Conservation (phyloP, 2,113 vertebrate genomes). For the Ctenodactylus gundi region DNA sequence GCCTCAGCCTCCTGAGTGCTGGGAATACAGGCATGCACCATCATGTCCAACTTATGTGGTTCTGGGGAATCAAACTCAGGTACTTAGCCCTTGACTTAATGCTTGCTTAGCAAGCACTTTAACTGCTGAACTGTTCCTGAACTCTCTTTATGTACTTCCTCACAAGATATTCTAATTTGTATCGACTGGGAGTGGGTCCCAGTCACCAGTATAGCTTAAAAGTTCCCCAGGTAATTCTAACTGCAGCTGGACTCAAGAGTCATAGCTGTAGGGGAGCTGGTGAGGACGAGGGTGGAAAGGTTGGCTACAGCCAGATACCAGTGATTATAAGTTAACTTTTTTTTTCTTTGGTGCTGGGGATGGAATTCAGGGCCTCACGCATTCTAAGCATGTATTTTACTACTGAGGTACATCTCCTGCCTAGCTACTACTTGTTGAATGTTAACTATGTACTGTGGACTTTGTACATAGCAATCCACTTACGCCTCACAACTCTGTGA, state of each 20-base stretch:
- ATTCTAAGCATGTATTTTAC: background rate
- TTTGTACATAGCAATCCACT: background rate
- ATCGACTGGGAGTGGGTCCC: background rate
- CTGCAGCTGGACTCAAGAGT: background rate
- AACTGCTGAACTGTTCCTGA: no score
- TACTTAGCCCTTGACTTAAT: no score
- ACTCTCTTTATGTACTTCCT: background rate
- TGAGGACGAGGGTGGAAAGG: background rate
- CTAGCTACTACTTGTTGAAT: slow-evolving; percentile 3
- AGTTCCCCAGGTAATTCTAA: background rate
- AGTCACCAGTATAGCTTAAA: background rate
- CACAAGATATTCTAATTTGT: background rate
- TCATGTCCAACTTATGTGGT: no score
- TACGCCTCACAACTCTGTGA: background rate
- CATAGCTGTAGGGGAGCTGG: background rate
- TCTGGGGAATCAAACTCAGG: no score
- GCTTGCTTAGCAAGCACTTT: no score
- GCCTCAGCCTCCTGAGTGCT: no score
- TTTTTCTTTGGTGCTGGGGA: background rate
- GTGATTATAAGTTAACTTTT: background rate
- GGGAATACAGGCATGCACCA: no score
- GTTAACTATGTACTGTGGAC: background rate
- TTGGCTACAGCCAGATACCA: background rate
- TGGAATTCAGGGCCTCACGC: background rate
- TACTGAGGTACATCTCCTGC: no score